Percentiles rank a stretch among this genome's conserved stretches.
phyloP scores from a whole-genome alignment of 2,797 vertebrate species.

The Scleropages formosus region DNA sequence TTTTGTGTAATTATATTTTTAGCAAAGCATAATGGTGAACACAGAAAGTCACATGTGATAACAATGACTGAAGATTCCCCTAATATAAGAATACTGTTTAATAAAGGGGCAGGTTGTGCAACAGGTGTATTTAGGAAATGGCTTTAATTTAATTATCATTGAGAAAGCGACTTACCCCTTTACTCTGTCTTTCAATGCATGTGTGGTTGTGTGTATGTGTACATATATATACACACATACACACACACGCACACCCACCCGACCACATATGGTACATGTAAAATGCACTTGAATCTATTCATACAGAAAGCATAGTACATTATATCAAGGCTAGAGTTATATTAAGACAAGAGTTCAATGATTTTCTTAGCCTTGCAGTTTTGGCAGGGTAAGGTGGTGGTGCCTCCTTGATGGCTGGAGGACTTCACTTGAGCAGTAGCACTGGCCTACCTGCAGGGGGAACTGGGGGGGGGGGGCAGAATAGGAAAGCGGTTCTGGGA shows the following conservation, averaged over 20 bases:
- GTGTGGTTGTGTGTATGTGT: conserved; percentile 26
- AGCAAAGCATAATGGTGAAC: conserved; percentile 37
- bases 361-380: conserved; percentile 57
- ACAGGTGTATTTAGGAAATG: conserved; percentile 42
- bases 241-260: conserved; percentile 46
- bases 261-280: too few relatives aligned
- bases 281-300: conserved; percentile 76
- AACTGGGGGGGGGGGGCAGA: neutral
- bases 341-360: conserved; percentile 63
- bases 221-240: conserved; percentile 30
- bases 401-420: conserved; percentile 16
- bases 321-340: conserved; percentile 58
- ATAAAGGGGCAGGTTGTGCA: conserved; percentile 48
- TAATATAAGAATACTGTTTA: conserved; percentile 44
- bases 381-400: conserved; percentile 49
- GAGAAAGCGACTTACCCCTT: conserved; percentile 32
- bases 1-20: conserved; percentile 37
- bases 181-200: conserved; percentile 50
- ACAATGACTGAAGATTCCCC: conserved; percentile 45
- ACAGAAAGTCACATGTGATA: conserved; percentile 60
- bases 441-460: neutral
- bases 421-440: neutral
- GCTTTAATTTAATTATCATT: conserved; percentile 7
- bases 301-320: conserved; percentile 67
- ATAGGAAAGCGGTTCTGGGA: neutral